A percentile compares a stretch with the other conserved stretches of the same genome.
Conservation (phyloP, 1,140 invertebrate genomes). For the Dufourea novaeangliae region DNA sequence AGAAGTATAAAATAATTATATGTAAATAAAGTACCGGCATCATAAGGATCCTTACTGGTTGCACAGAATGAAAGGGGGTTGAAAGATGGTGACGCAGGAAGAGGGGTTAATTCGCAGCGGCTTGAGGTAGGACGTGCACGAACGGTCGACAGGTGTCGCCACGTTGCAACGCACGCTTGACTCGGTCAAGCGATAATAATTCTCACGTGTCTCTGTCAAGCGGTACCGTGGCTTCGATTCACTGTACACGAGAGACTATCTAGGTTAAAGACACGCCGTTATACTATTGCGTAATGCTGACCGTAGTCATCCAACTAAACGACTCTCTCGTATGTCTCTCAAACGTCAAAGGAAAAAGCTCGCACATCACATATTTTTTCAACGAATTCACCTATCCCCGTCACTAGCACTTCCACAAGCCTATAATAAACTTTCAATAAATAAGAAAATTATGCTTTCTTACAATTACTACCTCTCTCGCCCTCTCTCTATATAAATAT, state of each 20-base stretch:
- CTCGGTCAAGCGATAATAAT: slow-evolving; percentile 65
- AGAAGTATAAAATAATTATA: neutral
- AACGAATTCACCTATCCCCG: neutral
- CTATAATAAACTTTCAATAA: neutral
- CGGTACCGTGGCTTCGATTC: slow-evolving; percentile 59
- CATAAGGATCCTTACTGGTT: neutral
- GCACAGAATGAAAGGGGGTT: slow-evolving; percentile 39
- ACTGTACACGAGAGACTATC: slow-evolving; percentile 33
- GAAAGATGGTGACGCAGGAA: slow-evolving; percentile 27
- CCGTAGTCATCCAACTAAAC: neutral
- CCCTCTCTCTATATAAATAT: neutral
- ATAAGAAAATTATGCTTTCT: neutral
- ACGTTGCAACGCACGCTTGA: slow-evolving; percentile 59
- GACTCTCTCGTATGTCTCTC: slow-evolving; percentile 13
- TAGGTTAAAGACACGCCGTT: slow-evolving; percentile 64
- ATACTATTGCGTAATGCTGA: slow-evolving; percentile 55
- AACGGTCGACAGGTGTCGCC: slow-evolving; percentile 71
- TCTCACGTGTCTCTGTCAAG: slow-evolving; percentile 66
- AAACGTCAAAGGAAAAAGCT: slow-evolving; percentile 9
- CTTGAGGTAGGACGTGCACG: slow-evolving; percentile 66
- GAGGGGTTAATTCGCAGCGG: slow-evolving; percentile 61
- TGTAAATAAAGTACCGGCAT: neutral
- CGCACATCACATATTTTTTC: neutral
- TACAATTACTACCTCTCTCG: neutral
- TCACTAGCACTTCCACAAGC: neutral